Conservation (phyloP, 2,113 vertebrate species). For the Mandrillus leucophaeus region DNA sequence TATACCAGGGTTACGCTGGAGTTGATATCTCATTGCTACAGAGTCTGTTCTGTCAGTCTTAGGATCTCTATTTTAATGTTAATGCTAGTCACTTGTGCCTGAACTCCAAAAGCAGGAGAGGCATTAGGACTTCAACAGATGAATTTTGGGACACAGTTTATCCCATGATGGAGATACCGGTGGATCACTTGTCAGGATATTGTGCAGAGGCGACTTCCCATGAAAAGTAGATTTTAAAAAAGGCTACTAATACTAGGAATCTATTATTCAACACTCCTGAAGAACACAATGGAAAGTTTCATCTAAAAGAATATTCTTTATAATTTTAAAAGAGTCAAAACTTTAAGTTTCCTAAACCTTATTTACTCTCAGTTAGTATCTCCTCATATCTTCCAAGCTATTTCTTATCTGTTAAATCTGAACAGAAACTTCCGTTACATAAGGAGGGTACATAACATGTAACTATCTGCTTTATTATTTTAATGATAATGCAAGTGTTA, state of each 20-base stretch:
- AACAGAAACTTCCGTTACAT: background rate
- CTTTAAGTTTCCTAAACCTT: background rate
- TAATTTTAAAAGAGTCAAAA: background rate
- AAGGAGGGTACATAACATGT: background rate
- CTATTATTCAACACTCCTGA: background rate
- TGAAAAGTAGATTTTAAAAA: background rate
- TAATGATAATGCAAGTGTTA: background rate
- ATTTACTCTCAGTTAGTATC: background rate
- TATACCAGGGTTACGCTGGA: too few species aligned
- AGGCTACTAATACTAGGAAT: background rate
- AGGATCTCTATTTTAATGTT: too few species aligned
- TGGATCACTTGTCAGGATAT: background rate
- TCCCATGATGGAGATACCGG: background rate
- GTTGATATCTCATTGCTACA: too few species aligned
- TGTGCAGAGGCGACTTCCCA: background rate
- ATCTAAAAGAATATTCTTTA: background rate
- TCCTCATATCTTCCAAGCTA: background rate
- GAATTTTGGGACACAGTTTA: background rate
- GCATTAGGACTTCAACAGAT: background rate
- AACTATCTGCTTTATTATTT: background rate
- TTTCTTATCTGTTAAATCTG: background rate
- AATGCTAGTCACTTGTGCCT: too few species aligned
- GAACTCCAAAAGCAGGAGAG: too few species aligned
- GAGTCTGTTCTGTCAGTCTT: too few species aligned
- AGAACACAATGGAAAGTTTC: background rate